A percentile compares a stretch with the other conserved stretches of the same genome.
Evolutionary conservation across 1,140 invertebrate species (phyloP).

Genomic region (Nephila pilipes): DNA sequence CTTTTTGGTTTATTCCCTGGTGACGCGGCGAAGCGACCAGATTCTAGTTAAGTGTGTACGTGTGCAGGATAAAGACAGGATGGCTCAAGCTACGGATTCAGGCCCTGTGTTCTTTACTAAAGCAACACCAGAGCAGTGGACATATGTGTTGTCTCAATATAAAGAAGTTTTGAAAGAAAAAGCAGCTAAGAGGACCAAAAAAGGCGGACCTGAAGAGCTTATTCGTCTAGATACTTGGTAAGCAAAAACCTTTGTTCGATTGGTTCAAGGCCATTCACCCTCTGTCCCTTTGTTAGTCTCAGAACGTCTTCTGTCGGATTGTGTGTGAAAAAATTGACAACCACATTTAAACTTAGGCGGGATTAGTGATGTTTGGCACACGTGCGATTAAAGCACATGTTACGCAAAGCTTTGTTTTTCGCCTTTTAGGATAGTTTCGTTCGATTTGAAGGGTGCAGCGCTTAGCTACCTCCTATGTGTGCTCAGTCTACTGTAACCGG

Average conservation of each 20-base stretch:
- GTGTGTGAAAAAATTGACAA: constrained; percentile 76
- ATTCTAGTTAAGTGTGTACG: constrained; percentile 76
- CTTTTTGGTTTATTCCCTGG: constrained; percentile 75
- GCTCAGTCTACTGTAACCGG: constrained; percentile 75
- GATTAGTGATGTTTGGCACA: constrained; percentile 75
- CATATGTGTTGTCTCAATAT: constrained; percentile 93
- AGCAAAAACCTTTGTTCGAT: constrained; percentile 83
- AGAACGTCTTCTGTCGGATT: constrained; percentile 68
- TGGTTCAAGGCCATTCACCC: constrained; percentile 80
- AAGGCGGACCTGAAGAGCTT: constrained; percentile 90
- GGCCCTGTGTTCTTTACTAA: constrained; percentile 88
- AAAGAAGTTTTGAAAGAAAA: constrained; percentile 92
- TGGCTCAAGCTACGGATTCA: constrained; percentile 78
- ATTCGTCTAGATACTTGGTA: constrained; percentile 96
- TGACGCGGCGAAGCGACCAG: constrained; percentile 74
- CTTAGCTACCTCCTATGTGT: constrained; percentile 45
- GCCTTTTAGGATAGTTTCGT: constrained; percentile 56
- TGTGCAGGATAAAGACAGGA: constrained; percentile 72
- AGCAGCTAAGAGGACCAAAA: constrained; percentile 92
- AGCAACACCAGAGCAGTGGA: constrained; percentile 92
- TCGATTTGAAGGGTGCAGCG: constrained; percentile 61
- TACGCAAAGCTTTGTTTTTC: constrained; percentile 74
- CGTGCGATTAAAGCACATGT: constrained; percentile 76
- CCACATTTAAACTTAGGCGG: constrained; percentile 75
- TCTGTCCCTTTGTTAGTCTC: constrained; percentile 78